Evolutionary conservation across 2,888 invertebrate species (phyloP).

Genomic region (Hypomecis atomaria): DNA sequence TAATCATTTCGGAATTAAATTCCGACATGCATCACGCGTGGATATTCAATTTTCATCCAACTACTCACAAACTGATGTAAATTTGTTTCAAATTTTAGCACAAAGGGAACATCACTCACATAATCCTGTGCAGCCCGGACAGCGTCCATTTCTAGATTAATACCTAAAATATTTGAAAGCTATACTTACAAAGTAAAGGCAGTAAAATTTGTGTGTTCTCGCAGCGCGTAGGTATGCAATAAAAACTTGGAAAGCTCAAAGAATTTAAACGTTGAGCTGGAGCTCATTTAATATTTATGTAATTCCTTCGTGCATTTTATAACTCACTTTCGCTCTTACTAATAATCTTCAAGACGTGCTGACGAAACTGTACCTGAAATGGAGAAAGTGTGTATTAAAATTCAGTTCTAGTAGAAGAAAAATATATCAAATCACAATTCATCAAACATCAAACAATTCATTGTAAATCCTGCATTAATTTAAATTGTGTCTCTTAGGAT

Average conservation of each 20-base stretch:
- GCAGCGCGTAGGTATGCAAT: conserved; percentile 29
- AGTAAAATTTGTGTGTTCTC: conserved; percentile 26
- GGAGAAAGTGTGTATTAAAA: conserved; percentile 10
- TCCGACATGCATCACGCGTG: not conserved
- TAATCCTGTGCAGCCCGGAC: conserved; percentile 8
- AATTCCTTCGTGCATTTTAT: conserved; percentile 35
- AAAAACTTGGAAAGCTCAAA: conserved; percentile 33
- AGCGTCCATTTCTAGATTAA: conserved; percentile 28
- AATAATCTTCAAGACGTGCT: conserved; percentile 18
- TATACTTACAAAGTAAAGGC: conserved; percentile 26
- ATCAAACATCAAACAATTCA: no score
- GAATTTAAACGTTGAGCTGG: conserved; percentile 30
- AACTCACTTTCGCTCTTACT: conserved; percentile 31
- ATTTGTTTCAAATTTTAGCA: conserved; percentile 17
- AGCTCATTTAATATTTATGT: conserved; percentile 38
- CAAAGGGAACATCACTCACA: conserved; percentile 5
- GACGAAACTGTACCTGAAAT: conserved; percentile 34
- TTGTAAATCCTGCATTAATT: no score
- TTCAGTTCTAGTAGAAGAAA: not conserved
- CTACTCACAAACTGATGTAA: not conserved
- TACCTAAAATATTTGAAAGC: conserved; percentile 21
- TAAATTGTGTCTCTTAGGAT: no score
- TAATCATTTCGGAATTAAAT: no score
- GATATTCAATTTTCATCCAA: not conserved
- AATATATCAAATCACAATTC: not conserved